These are phyloP conservation scores for Climacteris rufus DNA, from an alignment of 2,113 vertebrate species.

Conservation along the genomic window DNA sequence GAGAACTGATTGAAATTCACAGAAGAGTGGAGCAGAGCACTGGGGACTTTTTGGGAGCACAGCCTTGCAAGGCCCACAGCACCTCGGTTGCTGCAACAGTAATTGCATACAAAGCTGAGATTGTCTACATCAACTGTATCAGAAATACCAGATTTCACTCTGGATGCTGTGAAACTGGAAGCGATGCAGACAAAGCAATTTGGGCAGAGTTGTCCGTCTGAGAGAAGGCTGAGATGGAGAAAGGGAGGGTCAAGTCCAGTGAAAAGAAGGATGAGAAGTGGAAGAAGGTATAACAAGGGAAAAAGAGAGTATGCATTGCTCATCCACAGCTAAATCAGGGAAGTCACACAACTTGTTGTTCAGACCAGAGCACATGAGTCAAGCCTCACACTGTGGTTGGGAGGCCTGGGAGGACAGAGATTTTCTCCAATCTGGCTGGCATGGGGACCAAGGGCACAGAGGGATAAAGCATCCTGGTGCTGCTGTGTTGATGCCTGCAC, in stretches of 20 bases:
- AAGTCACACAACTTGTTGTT: not conserved
- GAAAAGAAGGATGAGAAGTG: not conserved
- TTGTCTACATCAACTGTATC: rapidly evolving
- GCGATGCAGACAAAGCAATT: not conserved
- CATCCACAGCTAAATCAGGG: not conserved
- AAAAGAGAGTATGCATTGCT: not conserved
- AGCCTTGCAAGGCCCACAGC: not conserved
- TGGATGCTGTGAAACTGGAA: not conserved
- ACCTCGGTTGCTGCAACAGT: not conserved
- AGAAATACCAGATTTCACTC: not conserved
- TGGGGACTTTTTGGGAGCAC: not conserved
- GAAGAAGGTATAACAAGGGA: not conserved
- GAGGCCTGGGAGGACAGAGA: not conserved
- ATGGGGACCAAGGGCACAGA: not conserved
- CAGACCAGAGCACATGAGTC: not conserved
- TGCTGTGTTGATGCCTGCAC: rapidly evolving
- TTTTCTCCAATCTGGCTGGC: not conserved
- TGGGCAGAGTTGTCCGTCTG: not conserved
- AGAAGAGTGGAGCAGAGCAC: not conserved
- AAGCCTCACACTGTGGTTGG: not conserved
- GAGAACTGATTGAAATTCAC: not conserved
- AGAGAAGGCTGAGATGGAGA: not conserved
- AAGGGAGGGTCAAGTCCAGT: not conserved
- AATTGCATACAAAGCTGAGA: not conserved
- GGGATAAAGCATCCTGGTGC: not conserved